Conservation (phyloP, 2,888 invertebrate species). For the Volucella zonaria region DNA sequence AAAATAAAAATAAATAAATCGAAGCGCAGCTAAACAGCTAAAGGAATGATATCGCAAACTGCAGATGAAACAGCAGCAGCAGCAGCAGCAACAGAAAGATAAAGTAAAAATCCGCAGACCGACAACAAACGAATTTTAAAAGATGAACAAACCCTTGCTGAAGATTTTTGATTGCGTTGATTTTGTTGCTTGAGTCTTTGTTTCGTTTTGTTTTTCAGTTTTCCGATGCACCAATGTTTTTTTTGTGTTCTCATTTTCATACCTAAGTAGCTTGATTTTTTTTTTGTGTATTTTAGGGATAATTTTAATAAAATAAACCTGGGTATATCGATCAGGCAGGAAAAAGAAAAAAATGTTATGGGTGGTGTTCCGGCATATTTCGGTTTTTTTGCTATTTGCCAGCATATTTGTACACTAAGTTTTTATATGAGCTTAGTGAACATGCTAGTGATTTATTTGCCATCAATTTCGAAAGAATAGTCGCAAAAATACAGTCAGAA, state of each 20-base stretch:
- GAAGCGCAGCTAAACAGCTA: conserved; percentile 45
- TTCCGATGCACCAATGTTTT: conserved; percentile 63
- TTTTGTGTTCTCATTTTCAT: conserved; percentile 51
- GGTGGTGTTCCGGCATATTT: not conserved
- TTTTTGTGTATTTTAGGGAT: conserved; percentile 39
- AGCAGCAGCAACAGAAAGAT: conserved; percentile 36
- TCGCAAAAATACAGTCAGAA: too few relatives aligned
- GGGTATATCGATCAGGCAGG: conserved; percentile 12
- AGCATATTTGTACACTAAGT: not conserved
- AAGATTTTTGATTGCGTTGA: conserved; percentile 22
- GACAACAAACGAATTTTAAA: conserved; percentile 60
- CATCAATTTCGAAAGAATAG: too few relatives aligned
- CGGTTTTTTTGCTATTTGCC: not conserved
- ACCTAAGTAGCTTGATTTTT: conserved; percentile 33
- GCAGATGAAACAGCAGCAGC: conserved; percentile 36
- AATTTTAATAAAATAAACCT: conserved; percentile 58
- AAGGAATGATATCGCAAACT: conserved; percentile 43
- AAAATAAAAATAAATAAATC: conserved; percentile 69
- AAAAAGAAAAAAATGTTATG: conserved; percentile 1
- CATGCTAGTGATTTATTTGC: too few relatives aligned
- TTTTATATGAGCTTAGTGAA: not conserved
- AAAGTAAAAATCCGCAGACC: conserved; percentile 48
- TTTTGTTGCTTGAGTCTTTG: conserved; percentile 63
- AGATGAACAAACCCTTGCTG: conserved; percentile 64
- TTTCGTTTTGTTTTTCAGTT: conserved; percentile 18